phyloP scores from a whole-genome alignment of 1,140 invertebrate species.

The Aphelenchoides fujianensis region DNA sequence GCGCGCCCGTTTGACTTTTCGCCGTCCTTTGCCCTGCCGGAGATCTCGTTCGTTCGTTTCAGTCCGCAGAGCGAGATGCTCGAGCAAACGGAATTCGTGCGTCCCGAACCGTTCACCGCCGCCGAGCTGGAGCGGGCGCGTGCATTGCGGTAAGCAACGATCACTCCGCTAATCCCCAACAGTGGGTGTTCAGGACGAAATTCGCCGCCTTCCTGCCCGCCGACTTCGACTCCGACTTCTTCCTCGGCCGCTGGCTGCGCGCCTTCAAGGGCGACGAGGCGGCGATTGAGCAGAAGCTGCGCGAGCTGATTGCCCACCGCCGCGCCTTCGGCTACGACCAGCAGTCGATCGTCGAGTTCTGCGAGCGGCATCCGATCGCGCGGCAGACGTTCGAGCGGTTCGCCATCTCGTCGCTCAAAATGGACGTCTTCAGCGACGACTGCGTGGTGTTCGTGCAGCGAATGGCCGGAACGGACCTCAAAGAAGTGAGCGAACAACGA shows the following conservation, averaged over 20 bases:
- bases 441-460: slow-evolving; percentile 37
- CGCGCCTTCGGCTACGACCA: slow-evolving; percentile 31
- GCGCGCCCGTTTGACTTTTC: no score
- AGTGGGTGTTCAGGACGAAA: slow-evolving; percentile 23
- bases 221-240: slow-evolving; percentile 36
- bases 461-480: slow-evolving; percentile 37
- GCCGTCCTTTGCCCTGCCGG: no score
- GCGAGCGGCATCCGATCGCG: slow-evolving; percentile 29
- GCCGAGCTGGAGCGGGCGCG: slow-evolving; percentile 11
- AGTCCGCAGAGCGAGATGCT: slow-evolving; percentile 12
- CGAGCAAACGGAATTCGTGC: slow-evolving; percentile 7
- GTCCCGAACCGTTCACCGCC: slow-evolving; percentile 24
- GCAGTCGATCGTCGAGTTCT: slow-evolving; percentile 28
- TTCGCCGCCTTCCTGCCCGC: slow-evolving; percentile 26
- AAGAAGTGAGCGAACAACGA: slow-evolving; percentile 29
- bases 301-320: slow-evolving; percentile 36
- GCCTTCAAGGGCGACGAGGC: slow-evolving; percentile 33
- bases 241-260: slow-evolving; percentile 35
- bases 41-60: no score
- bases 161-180: no score
- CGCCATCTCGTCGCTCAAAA: slow-evolving; percentile 37
- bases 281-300: slow-evolving; percentile 24
- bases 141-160: slow-evolving; percentile 19
- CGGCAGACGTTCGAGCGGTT: slow-evolving; percentile 42
- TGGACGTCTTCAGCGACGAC: slow-evolving; percentile 39